Evolutionary conservation across 2,888 invertebrate species (phyloP).

Genomic region (Abscondita cerata): DNA sequence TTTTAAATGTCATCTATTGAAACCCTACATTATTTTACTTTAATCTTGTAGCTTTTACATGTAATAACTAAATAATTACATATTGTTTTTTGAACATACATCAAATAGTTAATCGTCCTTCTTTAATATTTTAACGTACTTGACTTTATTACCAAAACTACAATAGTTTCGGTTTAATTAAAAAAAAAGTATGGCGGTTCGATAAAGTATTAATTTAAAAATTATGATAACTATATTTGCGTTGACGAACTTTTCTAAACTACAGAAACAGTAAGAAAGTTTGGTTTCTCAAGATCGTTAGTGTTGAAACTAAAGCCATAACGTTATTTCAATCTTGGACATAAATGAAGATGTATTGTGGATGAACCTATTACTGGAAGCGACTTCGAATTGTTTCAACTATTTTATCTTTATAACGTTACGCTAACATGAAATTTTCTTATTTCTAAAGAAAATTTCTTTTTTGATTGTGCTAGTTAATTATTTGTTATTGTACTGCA

Average conservation of each 20-base stretch:
- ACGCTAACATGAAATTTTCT: conserved; percentile 21
- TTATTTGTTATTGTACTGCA: background rate
- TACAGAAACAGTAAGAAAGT: conserved; percentile 36
- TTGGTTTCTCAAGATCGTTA: conserved; percentile 41
- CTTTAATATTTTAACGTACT: no score
- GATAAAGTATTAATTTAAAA: conserved; percentile 11
- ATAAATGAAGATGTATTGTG: conserved; percentile 57
- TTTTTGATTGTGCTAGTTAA: background rate
- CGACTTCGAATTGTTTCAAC: conserved; percentile 53
- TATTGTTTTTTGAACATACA: no score
- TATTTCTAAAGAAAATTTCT: conserved; percentile 10
- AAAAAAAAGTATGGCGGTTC: background rate
- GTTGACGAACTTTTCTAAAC: conserved; percentile 15
- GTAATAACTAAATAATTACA: no score
- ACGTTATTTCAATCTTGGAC: conserved; percentile 57
- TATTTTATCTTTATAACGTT: conserved; percentile 52
- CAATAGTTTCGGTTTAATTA: no score
- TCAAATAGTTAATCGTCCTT: no score
- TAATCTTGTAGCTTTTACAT: no score
- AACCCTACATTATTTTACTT: no score
- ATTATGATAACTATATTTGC: conserved; percentile 14
- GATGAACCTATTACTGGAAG: conserved; percentile 51
- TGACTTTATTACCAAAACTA: no score
- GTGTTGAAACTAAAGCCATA: conserved; percentile 55
- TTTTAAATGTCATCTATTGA: no score